Percentiles rank a stretch among this genome's conserved stretches.
Conservation (phyloP, 1,140 invertebrate species). For the Eriosoma lanigerum region DNA sequence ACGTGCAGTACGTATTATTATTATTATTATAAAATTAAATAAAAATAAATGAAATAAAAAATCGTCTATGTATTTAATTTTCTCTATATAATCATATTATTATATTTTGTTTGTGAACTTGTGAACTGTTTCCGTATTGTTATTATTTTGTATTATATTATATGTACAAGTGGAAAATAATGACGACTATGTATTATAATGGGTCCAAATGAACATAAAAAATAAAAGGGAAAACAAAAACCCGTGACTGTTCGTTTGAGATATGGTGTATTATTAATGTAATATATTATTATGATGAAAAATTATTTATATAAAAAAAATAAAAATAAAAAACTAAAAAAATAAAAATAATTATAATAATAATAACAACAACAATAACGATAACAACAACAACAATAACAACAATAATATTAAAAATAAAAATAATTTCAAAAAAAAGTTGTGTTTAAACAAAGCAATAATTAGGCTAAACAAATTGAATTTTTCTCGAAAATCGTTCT, state of each 20-base stretch:
- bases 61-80: constrained; percentile 5
- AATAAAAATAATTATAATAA: background rate
- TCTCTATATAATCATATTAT: background rate
- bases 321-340: background rate
- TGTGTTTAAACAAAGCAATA: constrained; percentile 28
- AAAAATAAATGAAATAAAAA: background rate
- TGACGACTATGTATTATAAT: background rate
- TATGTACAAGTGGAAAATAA: background rate
- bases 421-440: too few relatives aligned
- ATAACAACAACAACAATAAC: too few relatives aligned
- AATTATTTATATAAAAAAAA: background rate
- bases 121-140: background rate
- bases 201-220: background rate
- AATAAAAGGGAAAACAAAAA: constrained; percentile 33
- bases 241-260: constrained; percentile 12
- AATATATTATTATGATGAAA: background rate
- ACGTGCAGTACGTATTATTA: constrained; percentile 2
- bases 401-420: constrained; percentile 2
- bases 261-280: background rate
- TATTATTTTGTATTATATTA: background rate
- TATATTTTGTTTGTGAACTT: background rate
- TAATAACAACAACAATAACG: constrained; percentile 15
- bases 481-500: background rate
- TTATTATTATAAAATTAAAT: too few relatives aligned
- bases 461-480: background rate